Base-by-base conservation (phyloP, 1,140 invertebrate genomes). In the Zaprionus camerounensis region DNA sequence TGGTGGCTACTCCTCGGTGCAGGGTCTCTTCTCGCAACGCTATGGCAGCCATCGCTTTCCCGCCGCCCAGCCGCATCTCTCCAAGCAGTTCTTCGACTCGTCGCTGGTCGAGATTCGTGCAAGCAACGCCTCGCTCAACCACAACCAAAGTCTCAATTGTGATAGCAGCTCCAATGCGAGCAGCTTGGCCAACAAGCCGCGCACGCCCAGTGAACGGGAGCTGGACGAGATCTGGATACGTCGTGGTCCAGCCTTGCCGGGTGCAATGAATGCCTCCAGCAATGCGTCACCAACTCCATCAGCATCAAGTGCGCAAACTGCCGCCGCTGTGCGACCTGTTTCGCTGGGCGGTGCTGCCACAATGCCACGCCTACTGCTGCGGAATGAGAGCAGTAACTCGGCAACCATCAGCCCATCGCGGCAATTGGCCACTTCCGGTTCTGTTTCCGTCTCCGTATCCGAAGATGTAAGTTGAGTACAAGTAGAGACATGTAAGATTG, bases 71-170 rank as follows among this genome's bases (percentile, higher is more conserved):
- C 92, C 92, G 6, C 96, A 97, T 92, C 93, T 96, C 41, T 96
- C 97, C 91, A 96, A 96, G 76, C 94, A 95, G 69, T 97, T 96
- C 93, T 97, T 97, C 85, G 96, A 97, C 91, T 95, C 95, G 73
- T 96, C 96, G 71, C 93, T 97, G 65, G 96, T 97, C 68, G 96
- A 97, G 93, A 97, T 97, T 93, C 96, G 96, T 84, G 96, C 95
- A 64, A 96, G 95, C 77, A 94, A 94, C 58, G 94, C 94, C 41
- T 95, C 95, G 1, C 91, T 96, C 11, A 95, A 62, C 69, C 70
- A 65, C 38, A 70, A 81, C 81, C 85, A 90, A 90, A 88, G 81
- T 80, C 71, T 80, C 70, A 76, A 80, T 81, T 91, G 82, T 88
- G 83, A 90, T 91, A 92, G 15, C 65, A 72, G 20, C 28, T 11